Percentiles rank a stretch among this genome's conserved stretches.
These are phyloP conservation scores for Drosophila fungiperda DNA, from an alignment of 2,888 invertebrate species.

Conservation along the genomic window DNA sequence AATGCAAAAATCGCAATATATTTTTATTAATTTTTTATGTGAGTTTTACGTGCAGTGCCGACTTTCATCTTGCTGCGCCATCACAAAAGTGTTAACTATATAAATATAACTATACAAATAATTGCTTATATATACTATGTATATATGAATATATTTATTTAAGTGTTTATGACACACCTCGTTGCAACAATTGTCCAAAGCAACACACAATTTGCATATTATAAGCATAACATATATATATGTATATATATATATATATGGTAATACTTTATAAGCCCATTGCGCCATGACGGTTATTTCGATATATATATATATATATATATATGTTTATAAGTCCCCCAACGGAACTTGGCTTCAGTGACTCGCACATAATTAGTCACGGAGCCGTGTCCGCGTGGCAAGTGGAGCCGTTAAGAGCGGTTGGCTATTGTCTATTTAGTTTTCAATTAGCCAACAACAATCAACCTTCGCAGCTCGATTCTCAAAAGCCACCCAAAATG, in stretches of 20 bases:
- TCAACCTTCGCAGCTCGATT: constrained; percentile 47
- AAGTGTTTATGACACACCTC: constrained; percentile 45
- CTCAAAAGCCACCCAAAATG: constrained; percentile 23
- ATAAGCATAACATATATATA: constrained; percentile 25
- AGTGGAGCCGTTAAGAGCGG: constrained; percentile 28
- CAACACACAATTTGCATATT: constrained; percentile 54
- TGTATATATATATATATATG: constrained; percentile 31
- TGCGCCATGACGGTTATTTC: constrained; percentile 60
- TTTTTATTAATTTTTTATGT: constrained; percentile 61
- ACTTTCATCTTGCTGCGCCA: constrained; percentile 50
- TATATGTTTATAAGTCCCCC: constrained; percentile 24
- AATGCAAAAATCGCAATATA: constrained; percentile 39
- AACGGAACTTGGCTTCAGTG: constrained; percentile 67
- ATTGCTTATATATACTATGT: background rate
- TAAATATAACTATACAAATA: constrained; percentile 8
- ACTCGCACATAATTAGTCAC: constrained; percentile 61
- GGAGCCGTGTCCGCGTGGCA: constrained; percentile 41
- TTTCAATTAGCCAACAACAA: constrained; percentile 58
- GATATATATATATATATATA: constrained; percentile 21
- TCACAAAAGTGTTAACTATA: constrained; percentile 16
- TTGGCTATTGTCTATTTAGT: constrained; percentile 41
- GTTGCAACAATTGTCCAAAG: constrained; percentile 33
- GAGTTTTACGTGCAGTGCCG: constrained; percentile 45
- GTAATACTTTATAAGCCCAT: constrained; percentile 42
- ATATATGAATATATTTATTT: constrained; percentile 21